These are phyloP conservation scores for Amblyraja radiata DNA, from an alignment of 2,797 vertebrate genomes.

Conservation along the genomic window DNA sequence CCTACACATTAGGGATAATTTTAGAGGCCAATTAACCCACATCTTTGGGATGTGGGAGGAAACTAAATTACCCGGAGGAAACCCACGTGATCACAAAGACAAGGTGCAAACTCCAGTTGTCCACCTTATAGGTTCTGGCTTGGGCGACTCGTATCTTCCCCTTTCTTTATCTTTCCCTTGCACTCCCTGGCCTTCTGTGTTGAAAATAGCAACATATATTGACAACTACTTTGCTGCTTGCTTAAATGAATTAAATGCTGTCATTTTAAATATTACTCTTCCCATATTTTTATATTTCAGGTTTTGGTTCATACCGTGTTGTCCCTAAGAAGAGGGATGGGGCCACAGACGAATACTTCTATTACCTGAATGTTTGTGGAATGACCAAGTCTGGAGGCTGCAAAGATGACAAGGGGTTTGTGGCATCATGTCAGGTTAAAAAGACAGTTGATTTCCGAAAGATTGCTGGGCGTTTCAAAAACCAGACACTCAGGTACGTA, in stretches of 20 bases:
- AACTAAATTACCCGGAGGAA: too few relatives aligned
- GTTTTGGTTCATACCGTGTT: conserved; percentile 48
- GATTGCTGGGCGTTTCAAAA: conserved; percentile 69
- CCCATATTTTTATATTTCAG: neutral
- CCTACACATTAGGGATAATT: too few relatives aligned
- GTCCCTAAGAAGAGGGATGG: conserved; percentile 47
- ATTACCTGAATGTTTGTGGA: conserved; percentile 81
- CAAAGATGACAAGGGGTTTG: neutral
- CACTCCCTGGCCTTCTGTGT: too few relatives aligned
- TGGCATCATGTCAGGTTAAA: conserved; percentile 80
- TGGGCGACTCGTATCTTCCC: too few relatives aligned
- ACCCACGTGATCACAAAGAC: too few relatives aligned
- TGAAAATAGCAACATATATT: neutral
- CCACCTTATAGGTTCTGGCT: too few relatives aligned
- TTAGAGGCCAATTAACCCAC: too few relatives aligned
- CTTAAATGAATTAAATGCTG: neutral
- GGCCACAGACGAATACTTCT: conserved; percentile 62
- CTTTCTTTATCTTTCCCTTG: too few relatives aligned
- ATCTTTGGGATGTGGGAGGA: too few relatives aligned
- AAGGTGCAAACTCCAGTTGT: too few relatives aligned
- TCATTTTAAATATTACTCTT: neutral
- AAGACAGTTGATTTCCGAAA: conserved; percentile 43
- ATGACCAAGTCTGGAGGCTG: conserved; percentile 50
- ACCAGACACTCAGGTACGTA: conserved; percentile 78
- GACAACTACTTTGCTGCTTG: neutral